phyloP scores from a whole-genome alignment of 2,113 vertebrate genomes.

The Gobiocypris rarus region DNA sequence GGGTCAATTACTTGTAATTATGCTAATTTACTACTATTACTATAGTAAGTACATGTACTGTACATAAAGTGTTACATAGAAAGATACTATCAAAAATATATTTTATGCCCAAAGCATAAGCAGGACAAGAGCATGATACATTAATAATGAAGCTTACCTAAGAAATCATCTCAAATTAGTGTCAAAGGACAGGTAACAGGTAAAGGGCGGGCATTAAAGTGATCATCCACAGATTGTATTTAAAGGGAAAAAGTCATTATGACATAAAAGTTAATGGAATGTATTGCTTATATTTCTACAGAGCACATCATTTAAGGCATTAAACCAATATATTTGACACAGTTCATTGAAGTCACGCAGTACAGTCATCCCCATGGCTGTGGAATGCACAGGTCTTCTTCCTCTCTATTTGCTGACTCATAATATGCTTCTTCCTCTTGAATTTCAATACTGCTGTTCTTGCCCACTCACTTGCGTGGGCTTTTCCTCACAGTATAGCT shows the following conservation, averaged over 20 bases:
- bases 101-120: background rate
- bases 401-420: slow-evolving; percentile 24
- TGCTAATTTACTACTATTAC: too few species aligned
- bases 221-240: background rate
- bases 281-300: background rate
- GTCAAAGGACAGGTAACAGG: background rate
- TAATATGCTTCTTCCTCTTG: slow-evolving; percentile 21
- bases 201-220: background rate
- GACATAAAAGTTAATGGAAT: background rate
- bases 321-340: background rate
- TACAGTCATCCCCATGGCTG: background rate
- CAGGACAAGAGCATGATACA: background rate
- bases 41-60: too few species aligned
- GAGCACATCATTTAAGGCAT: background rate
- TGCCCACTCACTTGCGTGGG: background rate
- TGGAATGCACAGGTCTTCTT: slow-evolving; percentile 1
- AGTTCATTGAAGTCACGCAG: background rate
- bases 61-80: background rate
- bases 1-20: background rate
- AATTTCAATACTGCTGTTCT: slow-evolving; percentile 6
- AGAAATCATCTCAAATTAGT: background rate
- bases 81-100: background rate
- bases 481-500: slow-evolving; percentile 16
- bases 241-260: background rate
- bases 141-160: background rate